Evolutionary conservation across 2,797 vertebrate genomes (phyloP).

Genomic region (Myripristis jacobus): DNA sequence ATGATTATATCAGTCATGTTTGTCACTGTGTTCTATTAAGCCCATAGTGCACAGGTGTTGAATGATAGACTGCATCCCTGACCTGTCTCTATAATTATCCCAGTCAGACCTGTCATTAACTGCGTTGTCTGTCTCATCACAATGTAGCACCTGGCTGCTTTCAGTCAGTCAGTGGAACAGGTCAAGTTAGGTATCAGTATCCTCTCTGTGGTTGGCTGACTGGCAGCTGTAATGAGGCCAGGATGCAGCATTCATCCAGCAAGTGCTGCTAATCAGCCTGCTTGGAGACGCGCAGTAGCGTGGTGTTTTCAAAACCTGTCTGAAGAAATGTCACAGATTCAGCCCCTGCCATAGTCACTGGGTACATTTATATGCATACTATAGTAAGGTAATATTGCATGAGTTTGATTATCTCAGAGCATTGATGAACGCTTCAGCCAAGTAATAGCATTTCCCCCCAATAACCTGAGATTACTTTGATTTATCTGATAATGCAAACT

Average conservation of each 20-base stretch:
- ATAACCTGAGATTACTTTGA: no score
- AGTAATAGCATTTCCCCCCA: no score
- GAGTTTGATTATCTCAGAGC: no score
- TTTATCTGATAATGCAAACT: no score
- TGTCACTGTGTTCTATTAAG: constrained; percentile 38
- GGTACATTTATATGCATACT: no score
- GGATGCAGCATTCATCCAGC: neutral
- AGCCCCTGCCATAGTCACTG: neutral
- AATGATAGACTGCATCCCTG: constrained; percentile 53
- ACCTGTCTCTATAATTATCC: constrained; percentile 66
- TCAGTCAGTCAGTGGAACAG: constrained; percentile 31
- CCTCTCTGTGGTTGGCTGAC: constrained; percentile 33
- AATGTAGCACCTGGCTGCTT: constrained; percentile 61
- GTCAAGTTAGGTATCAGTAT: constrained; percentile 12
- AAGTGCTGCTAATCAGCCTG: neutral
- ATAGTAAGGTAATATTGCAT: no score
- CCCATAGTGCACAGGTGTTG: constrained; percentile 45
- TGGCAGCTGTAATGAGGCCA: neutral
- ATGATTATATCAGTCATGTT: constrained; percentile 15
- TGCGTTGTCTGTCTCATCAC: constrained; percentile 41
- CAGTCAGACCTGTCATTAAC: constrained; percentile 60
- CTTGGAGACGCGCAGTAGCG: no score
- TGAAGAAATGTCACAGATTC: neutral
- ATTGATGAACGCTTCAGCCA: no score
- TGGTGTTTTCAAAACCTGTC: neutral